These are phyloP conservation scores for Leistus spinibarbis DNA, from an alignment of 2,888 invertebrate genomes.

Conservation along the genomic window DNA sequence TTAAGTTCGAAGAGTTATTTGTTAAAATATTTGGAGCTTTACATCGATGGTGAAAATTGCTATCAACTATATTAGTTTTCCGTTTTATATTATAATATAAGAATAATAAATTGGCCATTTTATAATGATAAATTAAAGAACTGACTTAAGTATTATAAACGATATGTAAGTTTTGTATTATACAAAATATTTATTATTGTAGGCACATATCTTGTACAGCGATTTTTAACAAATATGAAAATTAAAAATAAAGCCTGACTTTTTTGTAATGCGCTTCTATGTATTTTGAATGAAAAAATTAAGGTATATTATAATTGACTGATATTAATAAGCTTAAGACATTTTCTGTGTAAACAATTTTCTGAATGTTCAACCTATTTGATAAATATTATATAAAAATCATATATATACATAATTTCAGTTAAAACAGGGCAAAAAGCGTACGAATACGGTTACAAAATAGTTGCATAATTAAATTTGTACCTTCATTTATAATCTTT, in stretches of 20 bases:
- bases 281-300: neutral
- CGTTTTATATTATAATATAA: constrained; percentile 4
- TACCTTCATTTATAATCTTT: too few species aligned
- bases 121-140: constrained; percentile 23
- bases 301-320: neutral
- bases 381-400: too few species aligned
- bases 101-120: constrained; percentile 29
- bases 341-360: neutral
- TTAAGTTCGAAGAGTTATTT: neutral
- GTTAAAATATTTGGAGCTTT: constrained; percentile 33
- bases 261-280: neutral
- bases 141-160: constrained; percentile 38
- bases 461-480: too few species aligned
- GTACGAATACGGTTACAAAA: too few species aligned
- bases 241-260: neutral
- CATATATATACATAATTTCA: too few species aligned
- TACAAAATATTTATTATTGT: constrained; percentile 26
- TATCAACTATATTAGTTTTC: neutral
- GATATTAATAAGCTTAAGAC: neutral
- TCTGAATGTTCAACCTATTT: neutral
- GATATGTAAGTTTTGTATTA: constrained; percentile 35
- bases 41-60: constrained; percentile 8
- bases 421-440: too few species aligned
- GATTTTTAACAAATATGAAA: constrained; percentile 24
- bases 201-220: constrained; percentile 39